Evolutionary conservation across 1,140 invertebrate genomes (phyloP), one percentile per base, ranked within the genome.

Genomic region (Ridgeia piscesae): DNA sequence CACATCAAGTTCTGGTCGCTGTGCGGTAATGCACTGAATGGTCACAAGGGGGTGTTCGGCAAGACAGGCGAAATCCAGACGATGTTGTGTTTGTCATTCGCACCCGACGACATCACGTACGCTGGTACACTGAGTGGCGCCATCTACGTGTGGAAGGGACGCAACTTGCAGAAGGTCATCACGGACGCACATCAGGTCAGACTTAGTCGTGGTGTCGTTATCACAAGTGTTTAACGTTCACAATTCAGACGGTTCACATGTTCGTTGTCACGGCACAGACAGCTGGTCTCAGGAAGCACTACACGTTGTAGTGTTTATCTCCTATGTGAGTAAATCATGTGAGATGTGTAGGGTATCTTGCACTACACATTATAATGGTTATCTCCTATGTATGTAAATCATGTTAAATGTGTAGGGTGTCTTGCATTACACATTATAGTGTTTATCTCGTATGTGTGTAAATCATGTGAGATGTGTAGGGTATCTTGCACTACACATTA

Each of bases 1-100:
- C 96, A 96, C 93, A 95, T 96, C 42, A 96, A 95, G 91, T 96
- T 96, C 91, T 96, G 96, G 96, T 94, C 95, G 17, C 92, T 96
- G 33, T 95, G 95, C 94, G 96, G 96, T 35, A 96, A 96, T 94
- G 94, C 95, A 42, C 93, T 96, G 27, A 95, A 95, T 48, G 94
- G 95, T 9, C 95, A 95, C 91, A 96, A 96, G 93, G 96, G 95
- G 8, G 93, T 96, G 33, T 96, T 96, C 95, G 95, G 96, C 31
- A 96, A 96, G 92, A 93, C 93, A 14, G 96, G 96, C 77, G 96
- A 96, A 92, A 96, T 96, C 33, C 96, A 96, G 93, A 96, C 95
- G 0, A 95, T 96, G 91, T 92, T 96, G 50, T 95, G 95, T 94
- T 58, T 96, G 91, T 94, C 94, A 2, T 95, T 96, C 94, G 95